Conservation (phyloP, 2,797 vertebrate species). For the Gadopsis marmoratus region DNA sequence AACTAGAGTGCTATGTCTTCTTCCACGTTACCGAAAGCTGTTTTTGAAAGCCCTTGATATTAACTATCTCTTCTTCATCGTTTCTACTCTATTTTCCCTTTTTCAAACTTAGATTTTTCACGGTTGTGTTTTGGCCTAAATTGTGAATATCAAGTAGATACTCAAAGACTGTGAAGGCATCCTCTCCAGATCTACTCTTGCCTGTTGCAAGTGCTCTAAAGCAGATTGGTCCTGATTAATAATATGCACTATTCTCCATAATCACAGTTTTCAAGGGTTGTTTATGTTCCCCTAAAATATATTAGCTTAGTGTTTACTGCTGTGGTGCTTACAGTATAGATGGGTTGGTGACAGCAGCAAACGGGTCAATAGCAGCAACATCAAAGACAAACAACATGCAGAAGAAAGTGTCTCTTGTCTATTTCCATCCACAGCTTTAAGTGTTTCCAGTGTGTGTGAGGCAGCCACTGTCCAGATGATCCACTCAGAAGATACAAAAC, state of each 20-base stretch:
- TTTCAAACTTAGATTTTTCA: conserved; percentile 13
- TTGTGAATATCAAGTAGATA: conserved; percentile 13
- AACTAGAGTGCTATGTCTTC: conserved; percentile 47
- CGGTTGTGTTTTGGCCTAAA: neutral
- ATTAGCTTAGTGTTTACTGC: conserved; percentile 63
- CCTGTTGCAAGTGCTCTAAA: conserved; percentile 47
- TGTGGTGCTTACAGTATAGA: neutral
- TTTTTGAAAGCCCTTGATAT: conserved; percentile 54
- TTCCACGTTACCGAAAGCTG: conserved; percentile 52
- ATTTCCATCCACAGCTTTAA: conserved; percentile 58
- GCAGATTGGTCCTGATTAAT: conserved; percentile 60
- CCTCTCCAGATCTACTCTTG: conserved; percentile 32
- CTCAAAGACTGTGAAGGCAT: conserved; percentile 30
- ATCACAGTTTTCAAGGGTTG: conserved; percentile 63
- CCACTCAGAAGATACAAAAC: conserved; percentile 39
- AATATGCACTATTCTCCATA: conserved; percentile 50
- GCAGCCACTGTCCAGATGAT: conserved; percentile 64
- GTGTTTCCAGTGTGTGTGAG: conserved; percentile 61
- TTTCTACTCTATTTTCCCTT: conserved; percentile 9
- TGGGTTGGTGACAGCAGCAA: conserved; percentile 39
- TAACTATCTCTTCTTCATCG: conserved; percentile 29
- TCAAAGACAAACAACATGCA: conserved; percentile 42
- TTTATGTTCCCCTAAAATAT: conserved; percentile 44
- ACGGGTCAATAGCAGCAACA: conserved; percentile 36
- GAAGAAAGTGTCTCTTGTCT: conserved; percentile 44